Base-by-base conservation (phyloP, 2,113 vertebrate species). In the Daphoenositta chrysoptera region DNA sequence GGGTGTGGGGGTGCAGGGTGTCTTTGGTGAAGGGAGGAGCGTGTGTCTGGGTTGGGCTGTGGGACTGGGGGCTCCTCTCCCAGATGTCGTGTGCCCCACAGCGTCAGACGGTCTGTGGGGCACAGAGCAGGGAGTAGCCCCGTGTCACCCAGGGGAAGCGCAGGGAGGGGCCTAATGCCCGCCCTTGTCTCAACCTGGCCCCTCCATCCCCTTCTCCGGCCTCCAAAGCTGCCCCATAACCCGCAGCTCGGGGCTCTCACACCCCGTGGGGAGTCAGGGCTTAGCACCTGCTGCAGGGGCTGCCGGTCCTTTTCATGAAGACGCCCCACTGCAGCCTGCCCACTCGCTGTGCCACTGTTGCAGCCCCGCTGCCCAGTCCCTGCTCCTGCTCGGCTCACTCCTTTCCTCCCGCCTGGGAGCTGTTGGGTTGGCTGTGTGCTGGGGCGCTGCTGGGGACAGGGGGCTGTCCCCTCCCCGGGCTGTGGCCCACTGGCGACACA, bases 131-230 rank as follows among this genome's bases (percentile, higher is more conserved):
- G 44, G 9, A 14, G 20, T 30, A 39, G 26, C 61, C 61, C 39
- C 40, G 1, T 31, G 21, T 26, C 16, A 33, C 9, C 20, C n/a
- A 5, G 37, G 15, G 33, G 26, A 51, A 70, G 60, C 0, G 0
- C 27, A 31, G 76, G 76, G 66, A 50, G 23, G 24, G 37, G 40
- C n/a, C 73, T 48, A 42, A 28, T 35, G 58, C 30, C 9, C 0
- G 4, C 13, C 47, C 54, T 83, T 78, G 80, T 27, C 45, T 69
- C 39, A 83, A 18, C 26, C 51, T 27, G 69, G 12, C 3, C 4
- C 10, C n/a, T 50, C 61, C 58, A 11, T 18, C 15, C 37, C 42
- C 24, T 26, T 35, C 51, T 60, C 11, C 31, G 22, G n/a, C 44
- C 47, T 18, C 17, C 6, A 5, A 10, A 51, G 45, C 60, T 61